These are phyloP conservation scores for Phataginus tetradactyla DNA, from an alignment of 2,797 vertebrate genomes.

Conservation along the genomic window DNA sequence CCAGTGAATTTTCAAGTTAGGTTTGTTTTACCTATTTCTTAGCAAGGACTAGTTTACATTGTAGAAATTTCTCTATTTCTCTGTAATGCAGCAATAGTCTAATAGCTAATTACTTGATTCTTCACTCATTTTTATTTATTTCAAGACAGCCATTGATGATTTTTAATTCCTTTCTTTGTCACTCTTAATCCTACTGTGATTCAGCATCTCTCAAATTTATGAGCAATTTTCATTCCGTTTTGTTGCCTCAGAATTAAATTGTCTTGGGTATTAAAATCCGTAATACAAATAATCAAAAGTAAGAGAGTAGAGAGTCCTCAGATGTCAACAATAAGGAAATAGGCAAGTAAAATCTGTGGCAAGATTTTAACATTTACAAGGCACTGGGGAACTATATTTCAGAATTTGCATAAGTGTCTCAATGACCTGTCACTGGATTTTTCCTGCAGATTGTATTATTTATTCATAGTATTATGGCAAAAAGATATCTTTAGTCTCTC, in stretches of 20 bases:
- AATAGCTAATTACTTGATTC: not conserved
- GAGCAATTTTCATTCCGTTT: slow-evolving; percentile 55
- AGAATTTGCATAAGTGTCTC: slow-evolving; percentile 41
- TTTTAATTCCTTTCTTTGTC: slow-evolving; percentile 52
- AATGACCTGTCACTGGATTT: not conserved
- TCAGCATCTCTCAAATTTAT: slow-evolving; percentile 55
- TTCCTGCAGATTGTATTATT: not conserved
- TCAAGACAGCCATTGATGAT: slow-evolving; percentile 2
- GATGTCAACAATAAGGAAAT: slow-evolving; percentile 38
- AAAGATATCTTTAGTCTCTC: not conserved
- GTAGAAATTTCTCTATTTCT: not conserved
- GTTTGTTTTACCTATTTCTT: not conserved
- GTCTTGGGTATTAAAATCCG: slow-evolving; percentile 29
- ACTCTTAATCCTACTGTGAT: slow-evolving; percentile 55
- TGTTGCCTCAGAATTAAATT: slow-evolving; percentile 51
- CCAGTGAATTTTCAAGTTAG: not conserved
- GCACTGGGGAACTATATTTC: not conserved
- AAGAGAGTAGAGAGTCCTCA: slow-evolving; percentile 9
- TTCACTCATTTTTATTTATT: slow-evolving; percentile 34
- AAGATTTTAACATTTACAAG: slow-evolving; percentile 54
- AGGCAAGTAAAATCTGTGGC: slow-evolving; percentile 40
- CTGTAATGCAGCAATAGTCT: not conserved
- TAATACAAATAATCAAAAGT: slow-evolving; percentile 62
- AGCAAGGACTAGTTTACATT: not conserved
- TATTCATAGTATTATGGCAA: not conserved